A percentile compares a stretch with the other conserved stretches of the same genome.
Conservation (phyloP, 2,888 invertebrate genomes). For the Aquatica leii region DNA sequence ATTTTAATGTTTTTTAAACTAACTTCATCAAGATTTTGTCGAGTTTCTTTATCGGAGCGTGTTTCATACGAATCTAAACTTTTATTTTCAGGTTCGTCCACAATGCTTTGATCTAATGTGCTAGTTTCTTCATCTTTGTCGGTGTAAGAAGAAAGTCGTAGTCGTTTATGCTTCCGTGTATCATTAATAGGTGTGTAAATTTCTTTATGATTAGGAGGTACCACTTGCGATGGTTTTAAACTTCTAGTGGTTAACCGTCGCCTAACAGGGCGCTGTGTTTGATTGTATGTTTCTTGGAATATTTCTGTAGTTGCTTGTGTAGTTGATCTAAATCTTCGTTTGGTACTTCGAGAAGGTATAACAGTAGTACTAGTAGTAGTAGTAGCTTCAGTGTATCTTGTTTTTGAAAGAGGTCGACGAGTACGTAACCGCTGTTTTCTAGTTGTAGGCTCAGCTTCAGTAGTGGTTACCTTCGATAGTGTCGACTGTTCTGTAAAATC, state of each 20-base stretch:
- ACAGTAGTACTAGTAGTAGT: neutral
- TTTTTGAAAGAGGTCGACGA: slow-evolving; percentile 11
- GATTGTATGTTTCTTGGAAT: neutral
- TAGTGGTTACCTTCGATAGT: slow-evolving; percentile 13
- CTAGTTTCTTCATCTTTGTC: slow-evolving; percentile 36
- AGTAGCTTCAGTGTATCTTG: slow-evolving; percentile 1
- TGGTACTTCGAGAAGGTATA: slow-evolving; percentile 1
- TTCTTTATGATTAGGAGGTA: slow-evolving; percentile 42
- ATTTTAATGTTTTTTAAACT: slow-evolving; percentile 13
- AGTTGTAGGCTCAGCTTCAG: slow-evolving; percentile 2
- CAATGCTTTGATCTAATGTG: slow-evolving; percentile 49
- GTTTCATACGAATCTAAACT: neutral
- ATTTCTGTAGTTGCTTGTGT: slow-evolving; percentile 19
- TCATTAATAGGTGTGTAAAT: slow-evolving; percentile 39
- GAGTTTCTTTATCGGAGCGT: slow-evolving; percentile 34
- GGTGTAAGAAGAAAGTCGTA: slow-evolving; percentile 37
- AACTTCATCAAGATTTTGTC: slow-evolving; percentile 23
- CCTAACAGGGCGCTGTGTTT: slow-evolving; percentile 8
- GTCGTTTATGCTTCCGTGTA: slow-evolving; percentile 50
- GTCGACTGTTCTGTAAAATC: no score
- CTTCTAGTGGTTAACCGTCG: slow-evolving; percentile 21
- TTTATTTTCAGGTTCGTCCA: slow-evolving; percentile 45
- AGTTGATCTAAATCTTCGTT: slow-evolving; percentile 18
- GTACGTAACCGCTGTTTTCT: slow-evolving; percentile 10
- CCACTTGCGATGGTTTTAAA: slow-evolving; percentile 16